A percentile compares a stretch with the other conserved stretches of the same genome.
Conservation (phyloP, 2,797 vertebrate species). For the Mormyrops attenuatus region DNA sequence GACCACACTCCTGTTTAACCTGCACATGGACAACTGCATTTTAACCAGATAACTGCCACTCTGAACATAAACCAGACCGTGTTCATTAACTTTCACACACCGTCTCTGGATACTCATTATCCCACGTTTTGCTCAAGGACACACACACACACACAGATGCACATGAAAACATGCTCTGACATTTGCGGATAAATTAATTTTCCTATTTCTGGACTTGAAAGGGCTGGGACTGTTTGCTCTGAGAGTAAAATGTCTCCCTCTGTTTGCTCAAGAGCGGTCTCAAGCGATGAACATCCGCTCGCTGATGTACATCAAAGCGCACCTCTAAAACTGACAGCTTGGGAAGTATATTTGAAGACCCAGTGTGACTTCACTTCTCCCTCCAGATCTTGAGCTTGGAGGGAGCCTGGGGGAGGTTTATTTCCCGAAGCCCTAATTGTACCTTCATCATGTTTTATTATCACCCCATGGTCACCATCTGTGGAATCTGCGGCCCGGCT, state of each 20-base stretch:
- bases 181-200: conserved; percentile 39
- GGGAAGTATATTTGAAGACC: conserved; percentile 76
- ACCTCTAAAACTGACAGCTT: conserved; percentile 46
- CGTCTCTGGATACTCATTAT: neutral
- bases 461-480: conserved; percentile 50
- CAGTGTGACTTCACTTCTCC: conserved; percentile 68
- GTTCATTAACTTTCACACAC: conserved; percentile 7
- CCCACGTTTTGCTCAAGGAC: neutral
- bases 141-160: neutral
- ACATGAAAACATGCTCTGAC: conserved; percentile 32
- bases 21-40: neutral
- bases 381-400: conserved; percentile 34
- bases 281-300: conserved; percentile 63
- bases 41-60: conserved; percentile 3
- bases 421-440: conserved; percentile 45
- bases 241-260: conserved; percentile 59
- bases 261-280: conserved; percentile 69
- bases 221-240: conserved; percentile 64
- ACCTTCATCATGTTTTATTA: conserved; percentile 45
- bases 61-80: conserved; percentile 5
- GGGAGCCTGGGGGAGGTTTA: conserved; percentile 38
- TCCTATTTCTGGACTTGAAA: conserved; percentile 56
- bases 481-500: conserved; percentile 51
- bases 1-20: neutral
- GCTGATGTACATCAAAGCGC: conserved; percentile 76